phyloP scores from a whole-genome alignment of 1,140 invertebrate species.

The Daktulosphaira vitifoliae region DNA sequence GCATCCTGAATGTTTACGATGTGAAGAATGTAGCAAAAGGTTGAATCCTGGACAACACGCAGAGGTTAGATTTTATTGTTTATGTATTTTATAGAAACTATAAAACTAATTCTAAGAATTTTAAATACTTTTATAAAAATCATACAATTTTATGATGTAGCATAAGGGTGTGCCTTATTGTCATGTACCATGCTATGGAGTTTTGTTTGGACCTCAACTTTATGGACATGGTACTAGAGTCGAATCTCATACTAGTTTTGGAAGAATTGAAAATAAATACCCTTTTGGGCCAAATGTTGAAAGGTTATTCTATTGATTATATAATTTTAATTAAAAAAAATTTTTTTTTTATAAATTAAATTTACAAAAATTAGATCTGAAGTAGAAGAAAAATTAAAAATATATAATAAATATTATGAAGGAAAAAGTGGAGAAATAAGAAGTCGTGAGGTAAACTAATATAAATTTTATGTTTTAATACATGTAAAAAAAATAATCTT shows the following conservation, averaged over 20 bases:
- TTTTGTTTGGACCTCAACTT: slow-evolving; percentile 74
- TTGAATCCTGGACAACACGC: slow-evolving; percentile 80
- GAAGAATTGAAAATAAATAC: slow-evolving; percentile 53
- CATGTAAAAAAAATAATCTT: neutral
- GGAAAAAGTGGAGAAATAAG: slow-evolving; percentile 66
- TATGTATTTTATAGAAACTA: slow-evolving; percentile 14
- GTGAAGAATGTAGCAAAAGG: slow-evolving; percentile 84
- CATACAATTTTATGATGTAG: slow-evolving; percentile 46
- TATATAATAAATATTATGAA: slow-evolving; percentile 71
- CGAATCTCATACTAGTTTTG: slow-evolving; percentile 77
- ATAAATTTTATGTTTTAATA: slow-evolving; percentile 12
- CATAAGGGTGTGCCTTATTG: slow-evolving; percentile 87
- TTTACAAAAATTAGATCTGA: slow-evolving; percentile 59
- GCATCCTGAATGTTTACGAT: slow-evolving; percentile 83
- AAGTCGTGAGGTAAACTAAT: slow-evolving; percentile 54
- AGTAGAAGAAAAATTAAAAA: slow-evolving; percentile 68
- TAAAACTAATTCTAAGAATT: too few species aligned
- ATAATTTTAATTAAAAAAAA: neutral
- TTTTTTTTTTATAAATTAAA: slow-evolving; percentile 3
- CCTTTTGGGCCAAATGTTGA: slow-evolving; percentile 25
- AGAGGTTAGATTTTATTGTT: slow-evolving; percentile 54
- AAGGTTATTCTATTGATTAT: slow-evolving; percentile 1
- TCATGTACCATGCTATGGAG: slow-evolving; percentile 82
- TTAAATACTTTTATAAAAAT: too few species aligned
- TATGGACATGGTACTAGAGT: slow-evolving; percentile 80